phyloP scores from a whole-genome alignment of 23 tunicate species.

The Phallusia fumigata region DNA sequence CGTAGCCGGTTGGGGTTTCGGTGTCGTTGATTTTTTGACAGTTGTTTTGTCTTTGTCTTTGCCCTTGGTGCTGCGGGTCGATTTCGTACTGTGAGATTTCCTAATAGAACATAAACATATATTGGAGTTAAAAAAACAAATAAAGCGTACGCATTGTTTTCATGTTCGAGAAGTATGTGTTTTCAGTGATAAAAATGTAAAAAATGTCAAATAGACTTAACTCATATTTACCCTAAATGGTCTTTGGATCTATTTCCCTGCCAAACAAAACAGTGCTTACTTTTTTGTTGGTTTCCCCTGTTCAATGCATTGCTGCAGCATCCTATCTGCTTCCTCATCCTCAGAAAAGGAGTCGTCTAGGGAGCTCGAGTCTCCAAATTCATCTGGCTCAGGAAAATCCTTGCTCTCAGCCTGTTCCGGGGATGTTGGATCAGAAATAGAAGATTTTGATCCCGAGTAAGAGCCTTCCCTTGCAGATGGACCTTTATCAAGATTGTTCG shows the following conservation, averaged over 20 bases:
- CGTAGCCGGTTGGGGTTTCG: not conserved
- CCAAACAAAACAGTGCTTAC: slow-evolving; percentile 1
- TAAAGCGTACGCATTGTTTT: too few species aligned
- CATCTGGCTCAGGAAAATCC: not conserved
- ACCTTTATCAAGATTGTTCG: not conserved
- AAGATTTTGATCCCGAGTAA: not conserved
- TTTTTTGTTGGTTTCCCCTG: slow-evolving; percentile 47
- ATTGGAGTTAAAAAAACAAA: too few species aligned
- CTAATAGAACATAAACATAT: too few species aligned
- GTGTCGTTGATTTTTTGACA: not conserved
- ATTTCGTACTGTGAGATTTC: slow-evolving; percentile 19
- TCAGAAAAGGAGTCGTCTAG: slow-evolving; percentile 28
- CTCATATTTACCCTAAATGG: too few species aligned
- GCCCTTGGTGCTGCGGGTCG: slow-evolving; percentile 23
- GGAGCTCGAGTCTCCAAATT: slow-evolving; percentile 14
- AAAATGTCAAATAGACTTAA: too few species aligned
- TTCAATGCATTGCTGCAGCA: slow-evolving; percentile 40
- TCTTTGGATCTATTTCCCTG: too few species aligned
- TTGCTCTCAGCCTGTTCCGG: slow-evolving; percentile 2
- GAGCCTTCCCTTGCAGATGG: not conserved
- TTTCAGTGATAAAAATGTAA: too few species aligned
- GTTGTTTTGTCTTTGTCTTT: slow-evolving; percentile 32
- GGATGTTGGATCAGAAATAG: not conserved
- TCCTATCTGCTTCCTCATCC: slow-evolving; percentile 28
- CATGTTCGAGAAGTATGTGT: too few species aligned